phyloP scores from a whole-genome alignment of 2,888 invertebrate species.

The Omphaloscelis lunosa region DNA sequence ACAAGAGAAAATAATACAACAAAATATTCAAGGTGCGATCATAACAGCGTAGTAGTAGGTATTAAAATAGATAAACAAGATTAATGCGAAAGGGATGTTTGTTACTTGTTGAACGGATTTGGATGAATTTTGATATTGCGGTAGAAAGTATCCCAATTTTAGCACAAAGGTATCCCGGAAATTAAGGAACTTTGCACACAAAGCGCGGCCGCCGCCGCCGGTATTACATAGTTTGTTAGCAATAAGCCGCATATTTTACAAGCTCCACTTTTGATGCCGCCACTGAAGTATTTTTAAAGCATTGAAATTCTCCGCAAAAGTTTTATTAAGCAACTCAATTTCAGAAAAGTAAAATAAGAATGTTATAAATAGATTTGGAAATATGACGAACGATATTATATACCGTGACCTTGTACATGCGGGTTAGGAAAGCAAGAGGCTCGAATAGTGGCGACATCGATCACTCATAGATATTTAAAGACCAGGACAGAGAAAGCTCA shows the following conservation, averaged over 20 bases:
- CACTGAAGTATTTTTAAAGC: conserved; percentile 11
- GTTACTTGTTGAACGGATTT: conserved; percentile 42
- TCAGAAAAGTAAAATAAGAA: background rate
- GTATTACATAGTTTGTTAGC: conserved; percentile 34
- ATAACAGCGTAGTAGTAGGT: conserved; percentile 3
- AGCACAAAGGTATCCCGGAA: conserved; percentile 37
- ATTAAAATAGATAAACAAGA: conserved; percentile 30
- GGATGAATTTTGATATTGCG: conserved; percentile 45
- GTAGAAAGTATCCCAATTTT: conserved; percentile 49
- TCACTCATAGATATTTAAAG: conserved; percentile 6
- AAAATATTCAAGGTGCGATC: conserved; percentile 24
- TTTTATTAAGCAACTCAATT: conserved; percentile 7
- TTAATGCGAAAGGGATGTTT: conserved; percentile 33
- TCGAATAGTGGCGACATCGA: background rate
- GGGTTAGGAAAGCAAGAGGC: background rate
- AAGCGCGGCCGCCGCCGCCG: conserved; percentile 10
- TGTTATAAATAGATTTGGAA: conserved; percentile 3
- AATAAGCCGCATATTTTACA: conserved; percentile 22
- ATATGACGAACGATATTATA: conserved; percentile 6
- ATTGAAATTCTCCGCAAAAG: conserved; percentile 9
- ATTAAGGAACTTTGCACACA: conserved; percentile 39
- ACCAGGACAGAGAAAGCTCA: background rate
- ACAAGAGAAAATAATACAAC: conserved; percentile 9
- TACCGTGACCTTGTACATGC: background rate
- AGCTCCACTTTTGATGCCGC: background rate